These are phyloP conservation scores for Ranitomeya imitator DNA, from an alignment of 2,113 vertebrate genomes.

Conservation along the genomic window DNA sequence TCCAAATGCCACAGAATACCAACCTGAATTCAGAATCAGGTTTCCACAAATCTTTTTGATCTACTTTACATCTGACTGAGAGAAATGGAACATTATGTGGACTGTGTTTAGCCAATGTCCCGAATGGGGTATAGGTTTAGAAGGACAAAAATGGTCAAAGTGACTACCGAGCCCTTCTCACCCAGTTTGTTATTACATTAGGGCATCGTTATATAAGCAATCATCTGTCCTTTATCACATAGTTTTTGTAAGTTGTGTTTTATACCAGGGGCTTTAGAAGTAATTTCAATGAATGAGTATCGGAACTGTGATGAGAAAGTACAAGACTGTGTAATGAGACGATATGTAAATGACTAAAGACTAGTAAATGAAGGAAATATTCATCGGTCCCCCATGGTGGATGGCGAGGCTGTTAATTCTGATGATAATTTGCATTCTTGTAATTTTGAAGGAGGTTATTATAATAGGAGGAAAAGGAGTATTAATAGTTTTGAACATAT, in stretches of 20 bases:
- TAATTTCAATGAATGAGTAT: background rate
- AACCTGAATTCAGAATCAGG: too few relatives aligned
- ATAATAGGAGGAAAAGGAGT: conserved; percentile 18
- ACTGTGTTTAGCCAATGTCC: too few relatives aligned
- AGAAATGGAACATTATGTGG: too few relatives aligned
- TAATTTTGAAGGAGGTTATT: conserved; percentile 32
- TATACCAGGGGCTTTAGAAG: background rate
- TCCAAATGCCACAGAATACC: too few relatives aligned
- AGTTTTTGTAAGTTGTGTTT: background rate
- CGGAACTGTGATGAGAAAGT: background rate
- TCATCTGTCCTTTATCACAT: background rate
- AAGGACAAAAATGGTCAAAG: too few relatives aligned
- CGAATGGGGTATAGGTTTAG: too few relatives aligned
- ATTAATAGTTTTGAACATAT: conserved; percentile 38
- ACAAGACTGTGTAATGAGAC: background rate
- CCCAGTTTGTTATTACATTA: background rate
- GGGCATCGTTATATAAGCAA: background rate
- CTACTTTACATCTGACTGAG: too few relatives aligned
- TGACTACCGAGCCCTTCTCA: background rate
- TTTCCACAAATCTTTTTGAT: too few relatives aligned
- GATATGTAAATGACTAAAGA: conserved; percentile 35
- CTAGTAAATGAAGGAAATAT: conserved; percentile 39
- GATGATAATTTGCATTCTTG: conserved; percentile 50
- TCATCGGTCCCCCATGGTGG: conserved; percentile 16
- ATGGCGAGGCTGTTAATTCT: conserved; percentile 38